Base-by-base conservation (phyloP, 2,113 vertebrate species). In the Myrmecophaga tridactyla region DNA sequence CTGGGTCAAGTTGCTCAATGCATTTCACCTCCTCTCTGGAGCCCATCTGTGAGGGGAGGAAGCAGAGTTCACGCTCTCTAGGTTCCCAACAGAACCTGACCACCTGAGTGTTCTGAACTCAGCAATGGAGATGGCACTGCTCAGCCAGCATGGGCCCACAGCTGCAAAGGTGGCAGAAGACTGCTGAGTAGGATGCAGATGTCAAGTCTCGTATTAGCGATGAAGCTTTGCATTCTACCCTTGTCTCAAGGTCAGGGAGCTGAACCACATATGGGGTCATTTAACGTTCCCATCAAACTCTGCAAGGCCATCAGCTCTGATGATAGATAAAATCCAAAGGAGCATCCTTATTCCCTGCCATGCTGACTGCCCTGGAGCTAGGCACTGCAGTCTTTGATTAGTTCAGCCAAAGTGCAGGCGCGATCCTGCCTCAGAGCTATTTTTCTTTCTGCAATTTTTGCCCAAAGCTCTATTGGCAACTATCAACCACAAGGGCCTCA, bases 1-100 rank as follows among this genome's bases (percentile, higher is more conserved):
- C 18, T 0, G 3, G 23, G 29, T 60, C 89, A 78, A n/a, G 0
- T 0, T 4, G 46, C 72, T 46, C 2, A 36, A 78, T 56, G 1
- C 62, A 8, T 3, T 21, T 29, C 41, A 23, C 53, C 72, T 62
- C n/a, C 25, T 62, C 76, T 65, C 70, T 73, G 9, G 43, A 13
- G 15, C 56, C 39, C 46, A 13, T 29, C 4, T 48, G 17, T 0
- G 48, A 46, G 34, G 72, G 6, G 36, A 53, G 4, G 29, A 62
- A 7, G 65, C 18, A 1, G 34, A 25, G 9, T 6, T 27, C 70
- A 15, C 14, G 39, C 3, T 34, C n/a, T n/a, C n/a, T n/a, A n/a
- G n/a, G n/a, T n/a, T n/a, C n/a, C n/a, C n/a, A n/a, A n/a, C n/a
- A 46, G 70, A 78, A 21, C 10, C 7, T 1, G 3, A 46, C 1